A percentile compares a stretch with the other conserved stretches of the same genome.
Evolutionary conservation across 2,888 invertebrate genomes (phyloP).

Genomic region (Eupeodes luniger): DNA sequence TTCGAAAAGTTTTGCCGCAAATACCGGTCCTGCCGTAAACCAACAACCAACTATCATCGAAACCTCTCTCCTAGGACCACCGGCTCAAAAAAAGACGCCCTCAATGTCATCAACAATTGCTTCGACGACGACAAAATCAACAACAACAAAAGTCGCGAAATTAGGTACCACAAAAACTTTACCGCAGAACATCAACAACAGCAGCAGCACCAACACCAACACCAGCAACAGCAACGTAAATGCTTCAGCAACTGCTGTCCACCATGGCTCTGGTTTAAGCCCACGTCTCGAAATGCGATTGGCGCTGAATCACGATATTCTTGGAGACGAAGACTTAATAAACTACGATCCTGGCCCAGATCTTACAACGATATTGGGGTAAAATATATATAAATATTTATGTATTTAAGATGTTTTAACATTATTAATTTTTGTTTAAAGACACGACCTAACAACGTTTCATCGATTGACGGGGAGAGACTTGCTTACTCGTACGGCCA

Average conservation of each 20-base stretch:
- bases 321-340: slow-evolving; percentile 85
- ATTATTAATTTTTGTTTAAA: slow-evolving; percentile 51
- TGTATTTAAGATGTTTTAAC: neutral
- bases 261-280: slow-evolving; percentile 85
- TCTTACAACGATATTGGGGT: slow-evolving; percentile 84
- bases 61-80: slow-evolving; percentile 82
- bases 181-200: slow-evolving; percentile 53
- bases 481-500: slow-evolving; percentile 83
- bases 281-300: slow-evolving; percentile 89
- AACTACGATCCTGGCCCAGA: slow-evolving; percentile 84
- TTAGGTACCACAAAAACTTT: slow-evolving; percentile 37
- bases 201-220: slow-evolving; percentile 6
- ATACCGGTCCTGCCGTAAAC: slow-evolving; percentile 79
- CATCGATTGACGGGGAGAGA: slow-evolving; percentile 84
- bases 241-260: slow-evolving; percentile 70
- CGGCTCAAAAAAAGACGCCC: slow-evolving; percentile 80
- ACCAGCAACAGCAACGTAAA: slow-evolving; percentile 70
- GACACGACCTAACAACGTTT: slow-evolving; percentile 85
- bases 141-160: slow-evolving; percentile 43
- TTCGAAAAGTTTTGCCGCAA: slow-evolving; percentile 77
- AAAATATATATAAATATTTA: neutral
- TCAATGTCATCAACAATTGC: slow-evolving; percentile 83
- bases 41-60: slow-evolving; percentile 82
- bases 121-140: slow-evolving; percentile 80
- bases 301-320: slow-evolving; percentile 86